Evolutionary conservation across 2,888 invertebrate genomes (phyloP).

Genomic region (Xestoiulus laeticollis): DNA sequence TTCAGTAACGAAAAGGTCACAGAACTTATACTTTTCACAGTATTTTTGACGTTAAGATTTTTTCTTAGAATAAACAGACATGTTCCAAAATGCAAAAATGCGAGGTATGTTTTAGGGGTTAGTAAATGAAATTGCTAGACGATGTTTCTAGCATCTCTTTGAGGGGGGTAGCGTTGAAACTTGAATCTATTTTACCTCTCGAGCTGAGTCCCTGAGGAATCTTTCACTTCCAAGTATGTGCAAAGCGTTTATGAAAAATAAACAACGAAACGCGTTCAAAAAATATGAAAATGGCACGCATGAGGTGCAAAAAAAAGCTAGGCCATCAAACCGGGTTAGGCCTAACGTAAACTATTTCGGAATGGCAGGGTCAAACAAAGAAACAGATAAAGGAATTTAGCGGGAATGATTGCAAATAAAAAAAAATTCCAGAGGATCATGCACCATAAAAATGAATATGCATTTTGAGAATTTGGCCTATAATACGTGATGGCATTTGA

Average conservation of each 20-base stretch:
- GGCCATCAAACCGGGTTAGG: conserved; percentile 12
- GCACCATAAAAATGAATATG: background rate
- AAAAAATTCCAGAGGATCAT: background rate
- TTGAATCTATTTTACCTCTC: conserved; percentile 11
- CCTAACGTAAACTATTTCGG: background rate
- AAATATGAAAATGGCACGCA: background rate
- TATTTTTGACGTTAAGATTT: background rate
- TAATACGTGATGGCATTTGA: background rate
- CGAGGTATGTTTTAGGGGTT: background rate
- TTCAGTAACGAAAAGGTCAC: background rate
- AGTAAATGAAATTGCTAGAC: background rate
- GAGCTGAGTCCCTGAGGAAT: background rate
- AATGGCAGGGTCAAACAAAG: background rate
- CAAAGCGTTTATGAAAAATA: conserved; percentile 8
- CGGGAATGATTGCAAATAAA: background rate
- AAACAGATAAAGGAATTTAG: background rate
- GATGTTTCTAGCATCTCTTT: background rate
- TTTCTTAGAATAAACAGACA: background rate
- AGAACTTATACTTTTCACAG: background rate
- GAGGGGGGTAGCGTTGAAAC: background rate
- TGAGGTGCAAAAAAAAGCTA: background rate
- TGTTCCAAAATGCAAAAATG: background rate
- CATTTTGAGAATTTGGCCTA: background rate
- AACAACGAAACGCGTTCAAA: background rate
- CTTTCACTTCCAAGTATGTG: conserved; percentile 23